Percentiles rank a stretch among this genome's conserved stretches.
Conservation (phyloP, 2,888 invertebrate species). For the Mantis religiosa region DNA sequence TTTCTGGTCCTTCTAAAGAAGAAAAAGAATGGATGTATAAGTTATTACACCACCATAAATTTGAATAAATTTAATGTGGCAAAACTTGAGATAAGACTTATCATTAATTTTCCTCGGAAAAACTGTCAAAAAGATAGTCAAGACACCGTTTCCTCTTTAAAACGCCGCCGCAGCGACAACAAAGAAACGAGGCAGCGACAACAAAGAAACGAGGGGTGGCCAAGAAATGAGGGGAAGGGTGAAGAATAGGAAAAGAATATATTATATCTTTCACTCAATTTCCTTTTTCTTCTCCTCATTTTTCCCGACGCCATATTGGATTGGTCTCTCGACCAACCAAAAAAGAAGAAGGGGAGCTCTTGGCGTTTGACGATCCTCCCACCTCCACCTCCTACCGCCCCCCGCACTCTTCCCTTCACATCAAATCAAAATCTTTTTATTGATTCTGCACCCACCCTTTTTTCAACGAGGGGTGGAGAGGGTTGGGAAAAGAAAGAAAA, state of each 20-base stretch:
- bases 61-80: constrained; percentile 9
- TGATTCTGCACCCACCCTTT: constrained; percentile 23
- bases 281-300: constrained; percentile 16
- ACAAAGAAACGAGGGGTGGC: constrained; percentile 4
- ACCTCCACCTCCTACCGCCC: neutral
- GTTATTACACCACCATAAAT: constrained; percentile 1
- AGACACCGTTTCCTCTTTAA: neutral
- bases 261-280: constrained; percentile 14
- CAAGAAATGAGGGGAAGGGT: neutral
- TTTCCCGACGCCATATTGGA: constrained; percentile 21
- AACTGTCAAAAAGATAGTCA: constrained; percentile 2
- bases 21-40: neutral
- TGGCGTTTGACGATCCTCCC: constrained; percentile 13
- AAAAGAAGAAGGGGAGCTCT: constrained; percentile 27
- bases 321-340: constrained; percentile 27
- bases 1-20: neutral
- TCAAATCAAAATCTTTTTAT: constrained; percentile 27
- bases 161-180: neutral
- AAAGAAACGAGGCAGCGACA: constrained; percentile 2
- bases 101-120: constrained; percentile 7
- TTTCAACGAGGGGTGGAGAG: constrained; percentile 2
- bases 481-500: neutral
- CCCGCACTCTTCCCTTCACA: constrained; percentile 11
- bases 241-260: constrained; percentile 13
- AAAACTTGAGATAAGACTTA: neutral